Base-by-base conservation (phyloP, 2,797 vertebrate species). In the Sebastes vulpes region DNA sequence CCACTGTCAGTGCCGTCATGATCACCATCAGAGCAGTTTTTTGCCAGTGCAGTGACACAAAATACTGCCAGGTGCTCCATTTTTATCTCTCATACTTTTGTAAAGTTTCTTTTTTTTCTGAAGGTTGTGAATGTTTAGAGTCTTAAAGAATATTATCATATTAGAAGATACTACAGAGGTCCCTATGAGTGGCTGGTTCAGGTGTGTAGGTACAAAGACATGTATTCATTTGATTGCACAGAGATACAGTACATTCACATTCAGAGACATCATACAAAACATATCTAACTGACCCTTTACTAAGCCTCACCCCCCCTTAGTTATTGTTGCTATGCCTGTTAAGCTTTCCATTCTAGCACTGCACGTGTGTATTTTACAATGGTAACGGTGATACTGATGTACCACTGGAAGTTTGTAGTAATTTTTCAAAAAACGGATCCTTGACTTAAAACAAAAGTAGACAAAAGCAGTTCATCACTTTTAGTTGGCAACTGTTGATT, bases 61-160 rank as follows among this genome's bases (percentile, higher is more conserved):
- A 52, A 63, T 60, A 35, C 75, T 79, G 77, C 75, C 72, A 87
- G 74, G 71, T 81, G 69, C 76, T 88, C 54, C 25, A 32, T 86
- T 82, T 73, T 65, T 66, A 69, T 80, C 23, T 79, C 6, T 61
- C 28, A 18, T 68, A 9, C 12, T 86, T 88, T 87, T 89, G 56
- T 85, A 67, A 46, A 54, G 12, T 64, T 77, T 16, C 3, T 77
- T 46, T 75, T 77, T 32, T 54, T 63, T 4, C 6, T 9, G 18
- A 64, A 57, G 71, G 60, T 60, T 67, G n/a, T 79, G 46, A 77
- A 72, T 78, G 52, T 76, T 64, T 16, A 20, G 5, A 20, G 4
- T 60, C 5, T 56, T 52, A 12, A 16, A 16, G 31, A 31, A 42
- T 21, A 50, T 54, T 48, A 38, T 65, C 16, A 14, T n/a, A 14